These are phyloP conservation scores for Limnephilus marmoratus DNA, from an alignment of 2,888 invertebrate species.

Conservation along the genomic window DNA sequence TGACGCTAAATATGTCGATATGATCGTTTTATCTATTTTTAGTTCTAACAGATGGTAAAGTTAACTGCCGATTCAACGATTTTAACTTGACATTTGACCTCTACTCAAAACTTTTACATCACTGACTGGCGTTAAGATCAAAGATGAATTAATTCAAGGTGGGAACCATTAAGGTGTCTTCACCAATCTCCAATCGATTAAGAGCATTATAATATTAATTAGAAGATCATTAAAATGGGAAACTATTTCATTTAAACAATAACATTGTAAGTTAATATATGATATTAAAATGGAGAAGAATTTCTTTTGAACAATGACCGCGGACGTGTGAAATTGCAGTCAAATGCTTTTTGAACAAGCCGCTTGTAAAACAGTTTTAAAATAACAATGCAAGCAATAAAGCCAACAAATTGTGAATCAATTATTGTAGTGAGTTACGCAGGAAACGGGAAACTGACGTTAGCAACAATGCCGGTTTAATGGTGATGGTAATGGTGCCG, in stretches of 20 bases:
- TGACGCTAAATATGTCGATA: no score
- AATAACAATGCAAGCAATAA: slow-evolving; percentile 24
- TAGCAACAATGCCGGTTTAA: background rate
- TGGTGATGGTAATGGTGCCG: background rate
- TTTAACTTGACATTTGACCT: background rate
- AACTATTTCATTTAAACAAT: background rate
- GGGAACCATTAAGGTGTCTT: background rate
- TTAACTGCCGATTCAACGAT: background rate
- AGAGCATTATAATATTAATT: background rate
- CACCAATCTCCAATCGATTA: background rate
- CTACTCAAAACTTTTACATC: background rate
- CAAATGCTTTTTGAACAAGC: background rate
- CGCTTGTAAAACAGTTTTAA: background rate
- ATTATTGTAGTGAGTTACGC: slow-evolving; percentile 19
- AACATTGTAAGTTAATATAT: background rate
- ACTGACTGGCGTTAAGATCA: background rate
- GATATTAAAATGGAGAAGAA: background rate
- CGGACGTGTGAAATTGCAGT: background rate
- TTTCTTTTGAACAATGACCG: background rate
- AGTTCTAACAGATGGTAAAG: no score
- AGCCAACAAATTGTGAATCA: background rate
- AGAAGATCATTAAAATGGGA: background rate
- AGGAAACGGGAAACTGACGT: slow-evolving; percentile 26
- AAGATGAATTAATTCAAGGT: background rate
- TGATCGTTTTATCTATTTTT: no score